These are phyloP conservation scores for Tipula helvola DNA, from an alignment of 2,888 invertebrate genomes.

Conservation along the genomic window DNA sequence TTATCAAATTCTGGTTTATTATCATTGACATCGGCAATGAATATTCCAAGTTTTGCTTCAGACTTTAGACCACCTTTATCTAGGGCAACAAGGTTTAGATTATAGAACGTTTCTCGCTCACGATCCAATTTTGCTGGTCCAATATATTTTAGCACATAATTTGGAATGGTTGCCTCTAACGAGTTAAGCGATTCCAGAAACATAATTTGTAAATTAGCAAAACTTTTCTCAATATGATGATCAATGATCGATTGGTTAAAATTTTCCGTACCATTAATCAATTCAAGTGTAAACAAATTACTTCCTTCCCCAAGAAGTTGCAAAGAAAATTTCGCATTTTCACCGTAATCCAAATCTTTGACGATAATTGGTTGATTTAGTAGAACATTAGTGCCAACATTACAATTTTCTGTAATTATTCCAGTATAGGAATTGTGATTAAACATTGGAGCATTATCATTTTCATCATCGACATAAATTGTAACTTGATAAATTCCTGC, in stretches of 20 bases:
- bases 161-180: conserved; percentile 23
- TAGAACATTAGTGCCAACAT: conserved; percentile 53
- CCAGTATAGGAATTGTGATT: conserved; percentile 59
- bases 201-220: conserved; percentile 30
- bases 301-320: conserved; percentile 62
- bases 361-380: conserved; percentile 56
- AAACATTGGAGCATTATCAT: conserved; percentile 77
- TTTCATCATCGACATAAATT: conserved; percentile 70
- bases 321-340: conserved; percentile 55
- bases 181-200: conserved; percentile 28
- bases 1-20: conserved; percentile 60
- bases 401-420: conserved; percentile 64
- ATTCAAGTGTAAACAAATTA: conserved; percentile 46
- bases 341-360: conserved; percentile 55
- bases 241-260: conserved; percentile 10
- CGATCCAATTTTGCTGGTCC: conserved; percentile 48
- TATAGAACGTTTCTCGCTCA: conserved; percentile 55
- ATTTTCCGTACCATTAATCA: conserved; percentile 45
- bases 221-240: conserved; percentile 29
- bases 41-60: conserved; percentile 57
- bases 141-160: conserved; percentile 28
- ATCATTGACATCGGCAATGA: conserved; percentile 69
- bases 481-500: conserved; percentile 70
- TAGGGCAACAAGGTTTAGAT: conserved; percentile 58
- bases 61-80: conserved; percentile 65